Base-by-base conservation (phyloP, 2,888 invertebrate genomes). In the Cryptus viduatorius region DNA sequence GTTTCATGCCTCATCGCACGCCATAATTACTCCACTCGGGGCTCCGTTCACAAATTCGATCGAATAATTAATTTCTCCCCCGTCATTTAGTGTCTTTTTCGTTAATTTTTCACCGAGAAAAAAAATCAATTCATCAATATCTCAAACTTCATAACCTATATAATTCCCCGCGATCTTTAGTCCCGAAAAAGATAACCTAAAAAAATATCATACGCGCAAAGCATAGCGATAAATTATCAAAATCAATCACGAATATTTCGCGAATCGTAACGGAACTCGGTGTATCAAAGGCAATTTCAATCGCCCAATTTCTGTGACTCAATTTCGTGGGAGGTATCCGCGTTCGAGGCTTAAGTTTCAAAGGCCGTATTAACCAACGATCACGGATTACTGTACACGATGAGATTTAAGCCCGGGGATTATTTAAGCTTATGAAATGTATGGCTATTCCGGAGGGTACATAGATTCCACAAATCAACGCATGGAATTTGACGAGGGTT, bases 401-500 rank as follows among this genome's bases (percentile, higher is more conserved):
- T 37, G 1, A 75, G 79, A 86, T 86, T 84, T 31, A 75, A 31
- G 48, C 56, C 19, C 24, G 19, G 24, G 56, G 56, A 61, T 31
- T 16, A 73, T 73, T 46, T 44, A 29, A 46, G 73, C 46, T 46
- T 46, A 61, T 61, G 46, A 59, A 59, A 59, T 56, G 75, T 59
- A 50, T 37, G 81, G 71, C 64, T 14, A 67, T 65, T 61, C 44
- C n/a, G 50, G 44, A 14, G 53, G 53, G 46, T 42, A 24, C 46
- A 46, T 50, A 85, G 86, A 85, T 86, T 86, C 86, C 83, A 84
- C 85, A 86, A 87, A 84, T 84, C 84, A 79, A 83, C 78, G 86
- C 80, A 79, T 79, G 79, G 82, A 84, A 86, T 86, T 83, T 83
- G 64, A 81, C 67, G 84, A 84, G 72, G 80, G 80, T 69, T 61